A percentile compares a stretch with the other conserved stretches of the same genome.
These are phyloP conservation scores for Trogon melanurus DNA, from an alignment of 2,113 vertebrate species.

Conservation along the genomic window DNA sequence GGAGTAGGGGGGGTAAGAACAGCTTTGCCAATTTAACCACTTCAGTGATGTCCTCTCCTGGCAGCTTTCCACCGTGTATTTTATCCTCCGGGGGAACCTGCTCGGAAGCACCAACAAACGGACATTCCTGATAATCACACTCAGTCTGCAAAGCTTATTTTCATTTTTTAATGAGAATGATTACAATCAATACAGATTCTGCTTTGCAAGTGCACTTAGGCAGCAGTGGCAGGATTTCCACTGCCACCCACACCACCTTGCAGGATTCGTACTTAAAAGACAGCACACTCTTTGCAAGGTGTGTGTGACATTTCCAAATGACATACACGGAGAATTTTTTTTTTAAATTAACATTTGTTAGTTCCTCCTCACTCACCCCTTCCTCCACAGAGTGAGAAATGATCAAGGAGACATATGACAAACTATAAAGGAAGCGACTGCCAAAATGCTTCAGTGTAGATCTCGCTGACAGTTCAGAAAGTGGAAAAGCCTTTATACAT, in stretches of 20 bases:
- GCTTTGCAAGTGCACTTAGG: background rate
- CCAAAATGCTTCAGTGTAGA: conserved; percentile 42
- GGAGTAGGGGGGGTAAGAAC: background rate
- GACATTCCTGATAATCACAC: background rate
- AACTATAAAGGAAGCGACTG: conserved; percentile 38
- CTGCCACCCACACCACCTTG: background rate
- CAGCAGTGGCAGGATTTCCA: background rate
- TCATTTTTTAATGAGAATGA: background rate
- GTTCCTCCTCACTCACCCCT: conserved; percentile 30
- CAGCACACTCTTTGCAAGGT: background rate
- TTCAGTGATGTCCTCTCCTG: background rate
- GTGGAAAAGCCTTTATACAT: conserved; percentile 12
- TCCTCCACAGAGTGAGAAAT: conserved; percentile 32
- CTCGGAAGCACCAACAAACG: background rate
- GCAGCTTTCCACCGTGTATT: background rate
- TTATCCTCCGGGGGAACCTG: background rate
- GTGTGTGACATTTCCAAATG: background rate
- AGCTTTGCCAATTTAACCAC: background rate
- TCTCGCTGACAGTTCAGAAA: conserved; percentile 63
- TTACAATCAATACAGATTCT: background rate
- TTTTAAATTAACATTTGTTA: conserved; percentile 34
- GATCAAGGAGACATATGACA: conserved; percentile 54
- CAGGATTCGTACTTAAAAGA: background rate
- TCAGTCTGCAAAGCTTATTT: background rate
- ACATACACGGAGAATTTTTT: background rate